Base-by-base conservation (phyloP, 1,140 invertebrate species). In the Danaus plexippus region DNA sequence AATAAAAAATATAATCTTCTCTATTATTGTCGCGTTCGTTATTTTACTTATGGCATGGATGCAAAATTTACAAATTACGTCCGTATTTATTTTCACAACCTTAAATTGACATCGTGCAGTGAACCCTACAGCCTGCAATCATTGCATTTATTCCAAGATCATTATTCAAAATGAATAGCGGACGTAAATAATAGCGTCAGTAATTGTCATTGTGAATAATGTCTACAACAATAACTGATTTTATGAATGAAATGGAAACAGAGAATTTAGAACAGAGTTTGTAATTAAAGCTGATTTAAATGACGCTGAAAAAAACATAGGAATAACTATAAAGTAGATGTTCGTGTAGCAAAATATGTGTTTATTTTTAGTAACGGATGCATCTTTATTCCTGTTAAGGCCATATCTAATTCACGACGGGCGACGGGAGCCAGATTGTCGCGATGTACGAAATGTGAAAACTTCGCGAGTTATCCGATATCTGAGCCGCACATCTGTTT, bases 101-200 rank as follows among this genome's bases (percentile, higher is more conserved):
- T 32, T 32, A 32, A 32, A 32, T 32, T 32, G 22, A 32, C 22
- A 32, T 32, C 22, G 22, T 32, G 22, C 22, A 32, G 22, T 32
- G 22, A 52, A 57, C 55, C 52, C 51, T 66, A 73, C 64, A 70
- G 67, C 69, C 66, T 58, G 64, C 65, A 60, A 73, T 77, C 72
- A 68, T 71, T 71, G 65, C 57, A 63, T 64, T 75, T 66, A 62
- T 66, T 68, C 61, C 64, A 70, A 69, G 58, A 66, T 67, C 66
- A 72, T 79, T 81, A 81, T 79, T 73, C 72, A 73, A 75, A 79
- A 46, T 22, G 48, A 43, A 51, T 54, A 51, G 48, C 43, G 42
- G 47, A 62, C 67, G 61, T 76, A 77, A 75, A 65, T 81, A 73
- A 77, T 47, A 57, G 22, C 46, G 52, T 54, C 50, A 47, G 51